These are phyloP conservation scores for Rhagonycha fulva DNA, from an alignment of 2,888 invertebrate species.

Conservation along the genomic window DNA sequence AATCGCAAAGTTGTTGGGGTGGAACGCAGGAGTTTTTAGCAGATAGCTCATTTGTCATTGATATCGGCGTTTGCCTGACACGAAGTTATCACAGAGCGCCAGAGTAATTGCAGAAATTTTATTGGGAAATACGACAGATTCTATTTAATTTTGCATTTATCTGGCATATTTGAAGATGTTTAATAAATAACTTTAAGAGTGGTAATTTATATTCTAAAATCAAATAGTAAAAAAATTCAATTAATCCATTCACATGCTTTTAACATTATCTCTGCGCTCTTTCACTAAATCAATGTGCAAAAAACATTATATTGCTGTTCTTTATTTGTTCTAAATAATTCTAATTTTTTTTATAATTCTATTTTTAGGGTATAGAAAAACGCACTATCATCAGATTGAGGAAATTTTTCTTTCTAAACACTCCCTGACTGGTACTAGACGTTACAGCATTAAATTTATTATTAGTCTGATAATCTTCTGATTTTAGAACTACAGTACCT, in stretches of 20 bases:
- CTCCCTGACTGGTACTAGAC: background rate
- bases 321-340: background rate
- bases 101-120: constrained; percentile 45
- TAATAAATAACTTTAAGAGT: background rate
- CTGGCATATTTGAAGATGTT: constrained; percentile 7
- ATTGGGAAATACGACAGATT: constrained; percentile 33
- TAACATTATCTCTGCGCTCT: background rate
- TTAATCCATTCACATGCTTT: background rate
- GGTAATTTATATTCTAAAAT: background rate
- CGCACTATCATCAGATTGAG: background rate
- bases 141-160: constrained; percentile 25
- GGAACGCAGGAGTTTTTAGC: constrained; percentile 52
- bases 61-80: constrained; percentile 45
- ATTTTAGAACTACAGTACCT: background rate
- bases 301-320: too few species aligned
- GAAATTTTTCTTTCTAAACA: background rate
- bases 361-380: background rate
- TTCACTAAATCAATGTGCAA: background rate
- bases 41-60: constrained; percentile 52
- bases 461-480: background rate
- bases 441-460: background rate
- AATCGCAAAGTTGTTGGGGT: constrained; percentile 50
- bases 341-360: background rate
- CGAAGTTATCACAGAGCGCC: constrained; percentile 43
- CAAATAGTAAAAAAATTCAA: background rate